Percentiles rank a stretch among this genome's conserved stretches.
Conservation (phyloP, 2,797 vertebrate species). For the Anguilla pacifica region DNA sequence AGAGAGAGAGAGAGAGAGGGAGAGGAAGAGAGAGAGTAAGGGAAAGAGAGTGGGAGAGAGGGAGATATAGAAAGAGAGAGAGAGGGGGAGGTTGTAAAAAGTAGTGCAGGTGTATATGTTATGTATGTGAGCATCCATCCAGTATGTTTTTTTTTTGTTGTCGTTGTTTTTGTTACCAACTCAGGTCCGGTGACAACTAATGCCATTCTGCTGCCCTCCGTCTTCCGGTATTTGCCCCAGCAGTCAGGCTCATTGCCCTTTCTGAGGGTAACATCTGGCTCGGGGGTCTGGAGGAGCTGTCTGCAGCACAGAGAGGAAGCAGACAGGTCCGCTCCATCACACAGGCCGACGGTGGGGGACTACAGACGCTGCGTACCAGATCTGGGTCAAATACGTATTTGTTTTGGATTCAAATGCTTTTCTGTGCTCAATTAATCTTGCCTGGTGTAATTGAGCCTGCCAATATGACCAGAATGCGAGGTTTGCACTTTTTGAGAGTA, state of each 20-base stretch:
- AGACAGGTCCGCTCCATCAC: not conserved
- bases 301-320: conserved; percentile 49
- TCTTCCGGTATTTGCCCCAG: conserved; percentile 64
- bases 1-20: too few relatives aligned
- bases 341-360: conserved; percentile 44
- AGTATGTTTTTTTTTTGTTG: not conserved
- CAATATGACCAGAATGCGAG: too few relatives aligned
- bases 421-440: too few relatives aligned
- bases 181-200: conserved; percentile 75
- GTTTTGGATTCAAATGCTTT: too few relatives aligned
- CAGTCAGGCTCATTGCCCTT: conserved; percentile 59
- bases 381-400: too few relatives aligned
- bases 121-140: not conserved
- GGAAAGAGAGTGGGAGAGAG: too few relatives aligned
- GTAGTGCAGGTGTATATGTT: not conserved
- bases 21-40: too few relatives aligned
- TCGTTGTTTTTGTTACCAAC: conserved; percentile 65
- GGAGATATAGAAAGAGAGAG: too few relatives aligned
- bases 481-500: too few relatives aligned
- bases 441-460: too few relatives aligned
- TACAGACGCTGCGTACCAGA: not conserved
- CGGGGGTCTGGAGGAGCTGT: conserved; percentile 70
- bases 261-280: conserved; percentile 58
- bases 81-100: not conserved
- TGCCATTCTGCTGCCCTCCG: conserved; percentile 56